phyloP scores from a whole-genome alignment of 2,113 vertebrate genomes.

The Hirundichthys speculiger region DNA sequence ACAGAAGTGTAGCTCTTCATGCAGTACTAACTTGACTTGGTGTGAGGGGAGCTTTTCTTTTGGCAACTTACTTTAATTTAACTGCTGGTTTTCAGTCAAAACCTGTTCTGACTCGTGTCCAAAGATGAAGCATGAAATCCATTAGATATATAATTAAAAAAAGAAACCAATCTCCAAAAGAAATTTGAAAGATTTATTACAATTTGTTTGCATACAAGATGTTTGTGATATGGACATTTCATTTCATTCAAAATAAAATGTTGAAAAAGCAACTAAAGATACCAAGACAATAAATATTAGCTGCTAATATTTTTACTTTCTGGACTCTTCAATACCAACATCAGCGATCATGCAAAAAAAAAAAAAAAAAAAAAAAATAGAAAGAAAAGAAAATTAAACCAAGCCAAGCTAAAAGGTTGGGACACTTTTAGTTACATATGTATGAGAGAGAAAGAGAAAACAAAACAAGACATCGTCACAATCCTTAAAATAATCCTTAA shows the following conservation, averaged over 20 bases:
- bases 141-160: background rate
- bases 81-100: too few relatives aligned
- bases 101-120: too few relatives aligned
- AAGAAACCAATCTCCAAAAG: slow-evolving; percentile 4
- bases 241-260: slow-evolving; percentile 48
- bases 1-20: too few relatives aligned
- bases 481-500: slow-evolving; percentile 12
- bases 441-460: slow-evolving; percentile 13
- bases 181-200: slow-evolving; percentile 70
- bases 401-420: slow-evolving; percentile 11
- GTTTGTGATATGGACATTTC: slow-evolving; percentile 47
- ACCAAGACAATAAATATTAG: slow-evolving; percentile 59
- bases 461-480: slow-evolving; percentile 9
- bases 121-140: too few relatives aligned
- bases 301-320: slow-evolving; percentile 31
- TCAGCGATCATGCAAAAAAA: slow-evolving; percentile 27
- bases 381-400: slow-evolving; percentile 29
- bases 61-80: too few relatives aligned
- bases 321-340: slow-evolving; percentile 29
- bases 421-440: background rate
- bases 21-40: too few relatives aligned
- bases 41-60: too few relatives aligned
- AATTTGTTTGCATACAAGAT: slow-evolving; percentile 70
- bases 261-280: slow-evolving; percentile 60
- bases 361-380: too few relatives aligned